A percentile compares a stretch with the other conserved stretches of the same genome.
Conservation (phyloP, 2,113 vertebrate genomes). For the Fulica atra region DNA sequence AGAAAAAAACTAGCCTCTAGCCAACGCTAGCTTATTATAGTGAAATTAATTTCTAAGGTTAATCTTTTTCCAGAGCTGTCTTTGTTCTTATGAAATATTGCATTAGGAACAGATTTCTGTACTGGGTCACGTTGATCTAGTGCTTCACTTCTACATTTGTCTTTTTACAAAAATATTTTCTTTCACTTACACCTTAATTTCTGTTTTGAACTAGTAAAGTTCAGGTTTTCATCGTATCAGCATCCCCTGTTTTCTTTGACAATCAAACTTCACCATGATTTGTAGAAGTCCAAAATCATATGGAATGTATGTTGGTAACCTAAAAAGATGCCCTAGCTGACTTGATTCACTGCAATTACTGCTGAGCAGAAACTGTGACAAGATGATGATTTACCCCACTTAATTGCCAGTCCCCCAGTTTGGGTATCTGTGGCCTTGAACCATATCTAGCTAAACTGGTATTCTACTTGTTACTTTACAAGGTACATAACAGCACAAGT, state of each 20-base stretch:
- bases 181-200: not conserved
- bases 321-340: not conserved
- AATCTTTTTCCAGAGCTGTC: not conserved
- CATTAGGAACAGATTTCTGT: not conserved
- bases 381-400: not conserved
- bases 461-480: not conserved
- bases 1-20: slow-evolving; percentile 6
- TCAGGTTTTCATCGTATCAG: not conserved
- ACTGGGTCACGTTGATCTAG: not conserved
- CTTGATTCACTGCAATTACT: not conserved
- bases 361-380: not conserved
- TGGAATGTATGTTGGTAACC: not conserved
- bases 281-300: not conserved
- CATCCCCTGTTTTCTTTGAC: not conserved
- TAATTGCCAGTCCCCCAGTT: not conserved
- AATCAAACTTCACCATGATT: not conserved
- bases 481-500: not conserved
- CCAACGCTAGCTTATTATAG: not conserved
- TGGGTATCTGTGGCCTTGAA: not conserved
- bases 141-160: not conserved
- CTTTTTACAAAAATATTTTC: not conserved
- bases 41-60: slow-evolving; percentile 44
- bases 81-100: not conserved
- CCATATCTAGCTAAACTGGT: not conserved
- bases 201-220: not conserved